A percentile compares a stretch with the other conserved stretches of the same genome.
These are phyloP conservation scores for Chaetodon trifasciatus DNA, from an alignment of 2,797 vertebrate genomes.

Conservation along the genomic window DNA sequence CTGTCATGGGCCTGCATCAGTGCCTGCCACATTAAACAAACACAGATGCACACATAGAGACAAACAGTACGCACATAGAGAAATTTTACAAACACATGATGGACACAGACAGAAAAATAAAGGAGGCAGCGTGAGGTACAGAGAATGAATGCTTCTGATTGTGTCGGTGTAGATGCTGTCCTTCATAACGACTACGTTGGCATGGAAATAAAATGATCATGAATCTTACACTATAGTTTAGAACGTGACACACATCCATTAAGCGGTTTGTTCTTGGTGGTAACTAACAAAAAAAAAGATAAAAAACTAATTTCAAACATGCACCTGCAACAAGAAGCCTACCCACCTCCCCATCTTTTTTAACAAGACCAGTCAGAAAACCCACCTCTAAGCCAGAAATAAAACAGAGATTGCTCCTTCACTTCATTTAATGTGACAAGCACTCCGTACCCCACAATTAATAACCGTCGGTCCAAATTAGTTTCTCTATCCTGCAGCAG, in stretches of 20 bases:
- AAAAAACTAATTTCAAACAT: slow-evolving; percentile 9
- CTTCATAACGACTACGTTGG: not conserved
- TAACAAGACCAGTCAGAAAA: slow-evolving; percentile 63
- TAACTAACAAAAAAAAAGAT: slow-evolving; percentile 25
- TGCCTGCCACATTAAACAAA: slow-evolving; percentile 84
- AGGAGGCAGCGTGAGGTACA: slow-evolving; percentile 37
- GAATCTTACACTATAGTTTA: not conserved
- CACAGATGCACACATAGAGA: slow-evolving; percentile 35
- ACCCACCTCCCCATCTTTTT: slow-evolving; percentile 22
- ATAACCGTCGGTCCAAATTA: slow-evolving; percentile 74
- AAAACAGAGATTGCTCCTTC: slow-evolving; percentile 59
- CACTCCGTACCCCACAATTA: slow-evolving; percentile 64
- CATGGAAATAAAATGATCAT: slow-evolving; percentile 15
- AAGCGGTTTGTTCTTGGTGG: not conserved
- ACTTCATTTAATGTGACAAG: slow-evolving; percentile 73
- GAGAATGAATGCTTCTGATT: not conserved
- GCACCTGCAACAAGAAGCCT: slow-evolving; percentile 40
- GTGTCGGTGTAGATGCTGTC: not conserved
- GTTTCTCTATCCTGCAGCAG: slow-evolving; percentile 62
- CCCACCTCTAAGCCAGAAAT: slow-evolving; percentile 59
- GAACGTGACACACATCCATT: not conserved
- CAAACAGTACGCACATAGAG: slow-evolving; percentile 30
- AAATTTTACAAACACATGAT: slow-evolving; percentile 31
- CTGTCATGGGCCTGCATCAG: slow-evolving; percentile 95
- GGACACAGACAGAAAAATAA: slow-evolving; percentile 38